Evolutionary conservation across 2,113 vertebrate genomes (phyloP).

Genomic region (Rhinoderma darwinii): DNA sequence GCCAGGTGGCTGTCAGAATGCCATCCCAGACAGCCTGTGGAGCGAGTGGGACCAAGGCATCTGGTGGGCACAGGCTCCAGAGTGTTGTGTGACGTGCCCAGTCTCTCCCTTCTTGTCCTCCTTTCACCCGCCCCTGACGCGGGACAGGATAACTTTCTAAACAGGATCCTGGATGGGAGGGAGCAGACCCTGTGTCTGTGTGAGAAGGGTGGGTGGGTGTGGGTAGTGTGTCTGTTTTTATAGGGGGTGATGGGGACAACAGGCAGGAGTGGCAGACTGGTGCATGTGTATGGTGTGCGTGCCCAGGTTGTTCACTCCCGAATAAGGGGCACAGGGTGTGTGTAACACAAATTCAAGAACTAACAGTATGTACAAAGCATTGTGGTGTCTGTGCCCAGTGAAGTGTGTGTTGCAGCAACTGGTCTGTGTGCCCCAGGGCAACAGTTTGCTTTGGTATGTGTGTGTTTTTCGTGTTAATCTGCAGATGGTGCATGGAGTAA

Average conservation of each 20-base stretch:
- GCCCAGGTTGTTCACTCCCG: conserved; percentile 2
- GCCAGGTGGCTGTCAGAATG: conserved; percentile 33
- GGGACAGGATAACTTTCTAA: conserved; percentile 57
- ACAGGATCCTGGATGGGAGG: conserved; percentile 30
- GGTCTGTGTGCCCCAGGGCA: not conserved
- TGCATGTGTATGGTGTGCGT: not conserved
- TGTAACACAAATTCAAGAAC: not conserved
- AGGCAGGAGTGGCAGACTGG: conserved; percentile 9
- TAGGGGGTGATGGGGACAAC: conserved; percentile 33
- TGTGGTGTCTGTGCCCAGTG: not conserved
- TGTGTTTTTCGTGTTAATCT: not conserved
- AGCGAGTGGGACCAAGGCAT: not conserved
- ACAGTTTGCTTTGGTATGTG: not conserved
- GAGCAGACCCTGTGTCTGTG: conserved; percentile 43
- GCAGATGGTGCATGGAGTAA: not conserved
- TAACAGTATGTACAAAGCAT: not conserved
- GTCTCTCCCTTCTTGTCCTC: conserved; percentile 5
- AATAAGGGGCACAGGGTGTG: not conserved
- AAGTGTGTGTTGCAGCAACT: not conserved
- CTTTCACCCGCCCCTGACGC: conserved; percentile 42
- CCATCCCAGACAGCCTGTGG: not conserved
- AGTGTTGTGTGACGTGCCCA: conserved; percentile 57
- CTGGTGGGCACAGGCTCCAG: conserved; percentile 10
- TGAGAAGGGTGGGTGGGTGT: too few species aligned
- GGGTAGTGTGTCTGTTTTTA: conserved; percentile 42